phyloP scores from a whole-genome alignment of 1,140 invertebrate species.

The Diachasma alloeum region DNA sequence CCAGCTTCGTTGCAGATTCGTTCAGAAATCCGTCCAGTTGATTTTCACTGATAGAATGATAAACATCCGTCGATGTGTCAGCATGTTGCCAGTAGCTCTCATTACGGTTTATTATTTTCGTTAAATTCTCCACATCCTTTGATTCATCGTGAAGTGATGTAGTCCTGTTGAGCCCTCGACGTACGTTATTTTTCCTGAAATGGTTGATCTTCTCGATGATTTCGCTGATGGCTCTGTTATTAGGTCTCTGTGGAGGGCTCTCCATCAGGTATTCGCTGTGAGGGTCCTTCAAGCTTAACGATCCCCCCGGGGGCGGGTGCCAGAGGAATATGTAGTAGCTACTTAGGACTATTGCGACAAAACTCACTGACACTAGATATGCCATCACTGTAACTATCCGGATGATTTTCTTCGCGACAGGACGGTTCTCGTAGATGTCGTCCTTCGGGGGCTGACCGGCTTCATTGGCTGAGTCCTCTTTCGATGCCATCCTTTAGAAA shows the following conservation, averaged over 20 bases:
- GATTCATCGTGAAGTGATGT: not conserved
- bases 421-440: constrained; percentile 54
- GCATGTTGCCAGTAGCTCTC: not conserved
- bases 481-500: not conserved
- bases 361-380: constrained; percentile 81
- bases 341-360: constrained; percentile 80
- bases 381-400: constrained; percentile 81
- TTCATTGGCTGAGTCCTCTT: not conserved
- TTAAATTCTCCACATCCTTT: not conserved
- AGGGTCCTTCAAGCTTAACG: constrained; percentile 41
- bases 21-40: not conserved
- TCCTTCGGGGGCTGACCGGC: not conserved
- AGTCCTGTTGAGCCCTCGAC: not conserved
- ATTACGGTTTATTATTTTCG: not conserved
- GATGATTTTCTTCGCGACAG: constrained; percentile 68
- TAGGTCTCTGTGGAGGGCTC: not conserved
- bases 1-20: too few relatives aligned
- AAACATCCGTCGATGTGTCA: constrained; percentile 15
- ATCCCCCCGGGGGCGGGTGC: constrained; percentile 70
- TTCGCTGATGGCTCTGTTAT: not conserved
- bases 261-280: constrained; percentile 31
- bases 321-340: constrained; percentile 87
- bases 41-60: not conserved
- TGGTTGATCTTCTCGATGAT: not conserved
- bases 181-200: not conserved